Evolutionary conservation across 1,140 invertebrate genomes (phyloP).

Genomic region (Drosophila tristis): DNA sequence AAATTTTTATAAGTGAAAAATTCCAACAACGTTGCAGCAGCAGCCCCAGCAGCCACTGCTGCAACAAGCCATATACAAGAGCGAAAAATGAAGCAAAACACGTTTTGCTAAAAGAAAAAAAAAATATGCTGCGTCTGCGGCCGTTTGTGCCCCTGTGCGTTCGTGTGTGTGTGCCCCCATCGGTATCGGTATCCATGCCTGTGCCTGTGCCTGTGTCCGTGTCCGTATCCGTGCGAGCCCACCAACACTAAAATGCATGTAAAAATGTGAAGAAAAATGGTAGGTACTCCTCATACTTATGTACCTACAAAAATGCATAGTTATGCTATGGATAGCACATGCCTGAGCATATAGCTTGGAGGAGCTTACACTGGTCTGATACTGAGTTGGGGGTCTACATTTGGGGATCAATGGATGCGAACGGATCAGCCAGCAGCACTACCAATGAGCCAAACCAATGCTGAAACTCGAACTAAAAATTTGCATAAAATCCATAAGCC

Average conservation of each 20-base stretch:
- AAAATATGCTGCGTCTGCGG: conserved; percentile 66
- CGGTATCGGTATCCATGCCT: conserved; percentile 34
- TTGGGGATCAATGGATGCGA: neutral
- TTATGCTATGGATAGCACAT: neutral
- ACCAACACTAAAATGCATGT: conserved; percentile 54
- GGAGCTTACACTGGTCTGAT: too few species aligned
- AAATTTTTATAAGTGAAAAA: conserved; percentile 80
- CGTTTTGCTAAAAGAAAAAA: conserved; percentile 69
- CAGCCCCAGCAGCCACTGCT: conserved; percentile 25
- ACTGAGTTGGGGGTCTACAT: conserved; percentile 6
- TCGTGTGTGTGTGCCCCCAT: conserved; percentile 49
- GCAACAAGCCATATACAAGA: conserved; percentile 67
- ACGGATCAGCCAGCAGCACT: too few species aligned
- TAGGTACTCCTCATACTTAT: conserved; percentile 43
- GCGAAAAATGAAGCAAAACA: conserved; percentile 80
- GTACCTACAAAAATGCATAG: conserved; percentile 26
- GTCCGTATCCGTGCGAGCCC: conserved; percentile 52
- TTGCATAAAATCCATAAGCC: conserved; percentile 38
- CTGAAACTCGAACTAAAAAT: neutral
- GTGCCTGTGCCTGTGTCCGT: conserved; percentile 40
- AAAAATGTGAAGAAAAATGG: conserved; percentile 73
- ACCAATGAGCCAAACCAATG: too few species aligned
- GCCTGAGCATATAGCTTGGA: neutral
- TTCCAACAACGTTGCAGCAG: conserved; percentile 74
- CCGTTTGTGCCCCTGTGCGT: conserved; percentile 23